A percentile compares a stretch with the other conserved stretches of the same genome.
phyloP scores from a whole-genome alignment of 2,113 vertebrate genomes.

The Lepidothrix coronata region DNA sequence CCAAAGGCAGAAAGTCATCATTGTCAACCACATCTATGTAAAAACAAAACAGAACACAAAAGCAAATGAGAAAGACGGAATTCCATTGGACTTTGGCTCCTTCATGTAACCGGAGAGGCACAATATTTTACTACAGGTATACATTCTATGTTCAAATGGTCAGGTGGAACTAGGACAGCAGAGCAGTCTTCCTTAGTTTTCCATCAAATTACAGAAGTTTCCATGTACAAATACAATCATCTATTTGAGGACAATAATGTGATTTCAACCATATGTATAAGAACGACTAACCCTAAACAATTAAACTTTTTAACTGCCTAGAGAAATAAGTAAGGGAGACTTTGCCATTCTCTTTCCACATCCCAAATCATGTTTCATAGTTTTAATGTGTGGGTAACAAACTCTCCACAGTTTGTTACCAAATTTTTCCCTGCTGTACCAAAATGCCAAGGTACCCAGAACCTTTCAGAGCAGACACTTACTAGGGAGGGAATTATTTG shows the following conservation, averaged over 20 bases:
- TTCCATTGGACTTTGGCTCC: not conserved
- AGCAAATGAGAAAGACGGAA: not conserved
- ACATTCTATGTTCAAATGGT: not conserved
- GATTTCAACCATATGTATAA: not conserved
- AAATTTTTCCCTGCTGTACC: not conserved
- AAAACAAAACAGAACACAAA: constrained; percentile 12
- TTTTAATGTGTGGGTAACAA: not conserved
- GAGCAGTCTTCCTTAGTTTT: not conserved
- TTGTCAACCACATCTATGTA: not conserved
- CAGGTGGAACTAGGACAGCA: not conserved
- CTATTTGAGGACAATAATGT: not conserved
- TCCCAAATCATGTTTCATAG: not conserved
- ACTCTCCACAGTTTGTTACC: not conserved
- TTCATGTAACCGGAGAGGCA: not conserved
- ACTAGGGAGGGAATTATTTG: not conserved
- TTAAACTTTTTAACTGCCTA: not conserved
- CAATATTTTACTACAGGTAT: not conserved
- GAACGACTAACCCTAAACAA: not conserved
- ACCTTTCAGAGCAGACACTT: not conserved
- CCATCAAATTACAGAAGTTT: not conserved
- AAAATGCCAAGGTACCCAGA: not conserved
- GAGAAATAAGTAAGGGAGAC: not conserved
- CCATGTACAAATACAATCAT: not conserved
- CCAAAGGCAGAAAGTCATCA: constrained; percentile 81
- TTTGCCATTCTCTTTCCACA: not conserved